Percentiles rank a stretch among this genome's conserved stretches.
Evolutionary conservation across 1,140 invertebrate species (phyloP).

Genomic region (Tetramorium simillimum): DNA sequence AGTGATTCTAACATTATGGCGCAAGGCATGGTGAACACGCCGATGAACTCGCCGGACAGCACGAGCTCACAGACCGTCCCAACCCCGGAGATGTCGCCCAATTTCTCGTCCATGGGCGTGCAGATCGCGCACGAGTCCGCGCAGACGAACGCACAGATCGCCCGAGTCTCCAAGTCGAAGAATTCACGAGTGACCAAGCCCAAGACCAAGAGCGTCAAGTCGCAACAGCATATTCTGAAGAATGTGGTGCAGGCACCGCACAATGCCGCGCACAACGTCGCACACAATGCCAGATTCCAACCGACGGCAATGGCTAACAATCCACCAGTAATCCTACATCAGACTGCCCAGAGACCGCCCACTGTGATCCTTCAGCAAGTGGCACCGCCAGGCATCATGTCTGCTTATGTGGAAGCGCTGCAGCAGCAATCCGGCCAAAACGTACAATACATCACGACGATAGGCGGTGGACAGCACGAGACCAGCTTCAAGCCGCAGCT

Average conservation of each 20-base stretch:
- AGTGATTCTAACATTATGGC: constrained; percentile 64
- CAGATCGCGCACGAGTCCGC: constrained; percentile 58
- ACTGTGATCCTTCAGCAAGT: constrained; percentile 90
- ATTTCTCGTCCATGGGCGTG: constrained; percentile 64
- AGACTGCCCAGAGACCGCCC: constrained; percentile 78
- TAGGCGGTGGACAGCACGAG: constrained; percentile 85
- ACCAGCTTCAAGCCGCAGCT: constrained; percentile 87
- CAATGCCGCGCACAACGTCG: constrained; percentile 30
- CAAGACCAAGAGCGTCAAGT: constrained; percentile 76
- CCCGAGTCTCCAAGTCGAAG: constrained; percentile 76
- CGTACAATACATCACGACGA: constrained; percentile 90
- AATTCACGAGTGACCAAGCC: constrained; percentile 76
- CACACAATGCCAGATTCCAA: constrained; percentile 73
- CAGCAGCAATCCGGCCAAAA: constrained; percentile 89
- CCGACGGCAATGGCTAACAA: constrained; percentile 73
- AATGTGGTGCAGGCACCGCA: constrained; percentile 70
- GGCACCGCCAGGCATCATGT: constrained; percentile 88
- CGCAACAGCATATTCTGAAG: constrained; percentile 71
- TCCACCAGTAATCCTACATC: constrained; percentile 79
- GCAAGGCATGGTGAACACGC: constrained; percentile 59
- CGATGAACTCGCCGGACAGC: constrained; percentile 71
- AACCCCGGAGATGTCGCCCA: constrained; percentile 74
- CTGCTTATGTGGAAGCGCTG: constrained; percentile 89
- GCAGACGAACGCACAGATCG: constrained; percentile 70
- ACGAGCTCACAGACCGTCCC: constrained; percentile 73